A percentile compares a stretch with the other conserved stretches of the same genome.
These are phyloP conservation scores for Steromphala cineraria DNA, from an alignment of 2,888 invertebrate genomes.

Conservation along the genomic window DNA sequence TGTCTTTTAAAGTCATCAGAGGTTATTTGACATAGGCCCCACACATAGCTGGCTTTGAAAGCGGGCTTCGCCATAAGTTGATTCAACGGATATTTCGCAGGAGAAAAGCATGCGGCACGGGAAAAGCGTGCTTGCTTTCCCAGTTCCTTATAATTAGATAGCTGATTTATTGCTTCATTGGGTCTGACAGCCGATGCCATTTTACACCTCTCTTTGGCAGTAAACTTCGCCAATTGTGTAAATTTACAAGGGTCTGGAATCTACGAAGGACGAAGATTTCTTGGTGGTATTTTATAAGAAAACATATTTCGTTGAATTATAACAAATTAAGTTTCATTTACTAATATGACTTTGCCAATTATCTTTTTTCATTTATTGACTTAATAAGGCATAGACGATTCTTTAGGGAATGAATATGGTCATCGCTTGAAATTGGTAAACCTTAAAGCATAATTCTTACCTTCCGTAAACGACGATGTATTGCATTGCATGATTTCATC, in stretches of 20 bases:
- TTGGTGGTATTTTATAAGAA: no score
- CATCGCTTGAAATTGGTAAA: no score
- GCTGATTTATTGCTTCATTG: background rate
- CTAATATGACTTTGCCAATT: no score
- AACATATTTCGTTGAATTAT: no score
- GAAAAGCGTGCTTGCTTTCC: background rate
- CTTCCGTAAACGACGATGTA: no score
- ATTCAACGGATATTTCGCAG: background rate
- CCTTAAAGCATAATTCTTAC: no score
- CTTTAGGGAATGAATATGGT: no score
- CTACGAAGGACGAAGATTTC: no score
- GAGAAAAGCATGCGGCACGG: background rate
- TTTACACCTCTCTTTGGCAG: background rate
- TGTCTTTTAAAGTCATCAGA: slow-evolving; percentile 14
- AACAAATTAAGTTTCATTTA: no score
- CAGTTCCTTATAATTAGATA: background rate
- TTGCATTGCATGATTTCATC: no score
- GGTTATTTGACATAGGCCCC: background rate
- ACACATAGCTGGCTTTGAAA: background rate
- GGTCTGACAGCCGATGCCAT: background rate
- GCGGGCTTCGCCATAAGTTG: background rate
- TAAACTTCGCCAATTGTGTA: background rate
- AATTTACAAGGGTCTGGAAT: background rate
- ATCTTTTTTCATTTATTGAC: no score
- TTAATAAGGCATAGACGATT: no score